Base-by-base conservation (phyloP, 2,797 vertebrate genomes). In the Syngnathus rostellatus region DNA sequence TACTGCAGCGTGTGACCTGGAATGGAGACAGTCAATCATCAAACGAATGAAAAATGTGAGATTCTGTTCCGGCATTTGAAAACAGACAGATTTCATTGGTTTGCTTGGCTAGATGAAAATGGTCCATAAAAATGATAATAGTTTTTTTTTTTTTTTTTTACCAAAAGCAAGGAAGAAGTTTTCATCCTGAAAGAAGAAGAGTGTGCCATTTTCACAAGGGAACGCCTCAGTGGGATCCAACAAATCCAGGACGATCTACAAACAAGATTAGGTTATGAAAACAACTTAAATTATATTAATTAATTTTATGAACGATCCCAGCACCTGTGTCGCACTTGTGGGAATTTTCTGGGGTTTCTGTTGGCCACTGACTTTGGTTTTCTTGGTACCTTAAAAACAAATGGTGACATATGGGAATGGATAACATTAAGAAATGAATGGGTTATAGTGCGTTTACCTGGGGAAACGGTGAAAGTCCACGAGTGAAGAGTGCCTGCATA, bases 131-230 rank as follows among this genome's bases (percentile, higher is more conserved):
- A 31, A 31, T 31, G 31, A 31, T 31, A 31, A 3, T 31, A 31
- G 5, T 31, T 31, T 23, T 25, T 31, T 31, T 3, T 31, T 31
- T 31, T 31, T 31, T 31, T 63, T 40, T 76, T 79, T 64, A 89
- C 89, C 90, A 16, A 85, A 16, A 10, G 80, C 77, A 23, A 91
- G 75, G 41, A 89, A 83, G 72, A 91, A 80, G 66, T 82, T 45
- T 11, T 83, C 73, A 31, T 85, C 83, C 66, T 89, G 87, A 39
- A 81, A 65, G 43, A 91, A 85, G 72, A 83, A 89, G 1, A 79
- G 8, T 0, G 86, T 84, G 5, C 68, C 40, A 11, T 75, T 83
- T 72, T 87, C 87, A 88, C 90, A 91, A 0, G 83, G 80, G 77
- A 89, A 90, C 55, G 83, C 84, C 8, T 88, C 82, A n/a, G 62